Conservation (phyloP, 2,113 vertebrate species). For the Nycticorax nycticorax region DNA sequence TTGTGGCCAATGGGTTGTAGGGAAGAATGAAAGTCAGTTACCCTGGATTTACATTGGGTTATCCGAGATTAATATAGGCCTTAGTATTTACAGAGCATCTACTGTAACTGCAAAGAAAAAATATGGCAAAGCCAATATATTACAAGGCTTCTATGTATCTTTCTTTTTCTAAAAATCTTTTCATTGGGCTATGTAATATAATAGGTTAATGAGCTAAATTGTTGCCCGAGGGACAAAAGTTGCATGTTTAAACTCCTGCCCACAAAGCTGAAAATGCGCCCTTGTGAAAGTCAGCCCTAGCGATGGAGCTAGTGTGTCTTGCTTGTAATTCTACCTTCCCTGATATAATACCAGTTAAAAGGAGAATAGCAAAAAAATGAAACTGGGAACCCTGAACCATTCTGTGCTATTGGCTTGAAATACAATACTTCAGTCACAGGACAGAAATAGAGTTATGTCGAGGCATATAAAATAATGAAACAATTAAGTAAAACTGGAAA, state of each 20-base stretch:
- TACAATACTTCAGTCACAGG: not conserved
- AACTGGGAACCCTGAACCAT: not conserved
- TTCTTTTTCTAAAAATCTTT: conserved; percentile 24
- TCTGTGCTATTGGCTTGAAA: not conserved
- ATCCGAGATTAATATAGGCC: not conserved
- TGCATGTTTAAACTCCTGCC: not conserved
- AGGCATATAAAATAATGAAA: not conserved
- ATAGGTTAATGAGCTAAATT: conserved; percentile 37
- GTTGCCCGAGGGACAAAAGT: not conserved
- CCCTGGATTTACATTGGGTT: conserved; percentile 21
- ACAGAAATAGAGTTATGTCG: not conserved
- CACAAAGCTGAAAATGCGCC: not conserved
- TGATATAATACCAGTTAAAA: not conserved
- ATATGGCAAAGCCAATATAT: not conserved
- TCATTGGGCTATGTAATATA: conserved; percentile 5
- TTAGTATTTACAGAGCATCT: conserved; percentile 9
- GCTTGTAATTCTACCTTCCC: not conserved
- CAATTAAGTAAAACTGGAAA: not conserved
- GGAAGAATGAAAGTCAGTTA: conserved; percentile 36
- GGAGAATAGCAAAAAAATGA: not conserved
- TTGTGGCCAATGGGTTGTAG: not conserved
- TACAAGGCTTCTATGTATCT: conserved; percentile 6
- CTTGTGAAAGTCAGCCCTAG: not conserved
- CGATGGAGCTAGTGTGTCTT: not conserved
- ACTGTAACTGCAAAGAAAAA: conserved; percentile 36